Evolutionary conservation across 2,113 vertebrate species (phyloP), one percentile per base, ranked within the genome.

Genomic region (Nipponia nippon): DNA sequence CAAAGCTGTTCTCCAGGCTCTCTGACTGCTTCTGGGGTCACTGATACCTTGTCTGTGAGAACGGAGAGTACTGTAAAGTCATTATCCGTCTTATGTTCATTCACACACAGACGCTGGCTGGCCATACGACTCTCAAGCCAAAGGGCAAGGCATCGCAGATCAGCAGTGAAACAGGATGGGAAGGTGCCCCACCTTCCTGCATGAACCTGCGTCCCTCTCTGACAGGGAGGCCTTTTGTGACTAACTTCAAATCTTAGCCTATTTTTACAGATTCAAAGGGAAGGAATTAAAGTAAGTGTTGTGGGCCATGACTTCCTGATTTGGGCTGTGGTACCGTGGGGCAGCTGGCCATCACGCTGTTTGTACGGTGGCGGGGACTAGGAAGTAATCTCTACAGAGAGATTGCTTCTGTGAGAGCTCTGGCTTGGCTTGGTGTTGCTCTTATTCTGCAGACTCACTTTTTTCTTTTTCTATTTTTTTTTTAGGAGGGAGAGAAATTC

Each of bases 41-140:
- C 30, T 0, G 0, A 19, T 25, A 72, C n/a, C 32, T 53, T 9
- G 4, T 27, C 69, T 49, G 32, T 77, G 84, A 38, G 82, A 84
- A 82, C 0, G 0, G 61, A 67, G 50, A 90, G 87, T 76, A 10
- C 25, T 13, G 8, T 21, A 50, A 76, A 50, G 22, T 36, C 16
- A 12, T 77, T 27, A 50, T 46, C 49, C 0, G 0, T 42, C 18
- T 49, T 10, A 15, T 2, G 0, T 29, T 83, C 42, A 12, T 73
- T 85, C 52, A 55, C 82, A 86, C 38, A 44, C 10, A 10, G 9
- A 23, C 0, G 8, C 11, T 50, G 75, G 38, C 40, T 78, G 30
- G 2, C 77, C 67, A 27, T 47, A 89, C 36, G 1, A 2, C 46
- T 80, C 52, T 61, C 49, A 52, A 87, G 79, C 40, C 0, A 4